Percentiles rank a stretch among this genome's conserved stretches.
phyloP scores from a whole-genome alignment of 2,113 vertebrate species.

The Urocitellus parryii region DNA sequence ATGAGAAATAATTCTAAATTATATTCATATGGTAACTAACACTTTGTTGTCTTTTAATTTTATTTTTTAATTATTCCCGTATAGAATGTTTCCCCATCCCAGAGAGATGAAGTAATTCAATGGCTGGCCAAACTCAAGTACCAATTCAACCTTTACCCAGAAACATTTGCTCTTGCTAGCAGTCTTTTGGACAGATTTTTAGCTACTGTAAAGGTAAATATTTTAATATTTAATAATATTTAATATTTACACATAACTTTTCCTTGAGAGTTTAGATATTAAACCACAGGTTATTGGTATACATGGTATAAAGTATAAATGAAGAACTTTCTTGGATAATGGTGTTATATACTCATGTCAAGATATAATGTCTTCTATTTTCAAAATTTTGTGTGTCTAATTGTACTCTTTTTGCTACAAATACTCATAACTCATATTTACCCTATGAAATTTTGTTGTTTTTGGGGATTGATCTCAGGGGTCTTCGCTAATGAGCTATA shows the following conservation, averaged over 20 bases:
- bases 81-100: constrained; percentile 97
- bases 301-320: not conserved
- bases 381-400: constrained; percentile 31
- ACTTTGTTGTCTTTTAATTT: not conserved
- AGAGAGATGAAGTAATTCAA: constrained; percentile 97
- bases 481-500: too few relatives aligned
- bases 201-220: constrained; percentile 95
- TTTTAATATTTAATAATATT: constrained; percentile 29
- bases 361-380: constrained; percentile 29
- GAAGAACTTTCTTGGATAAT: not conserved
- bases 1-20: constrained; percentile 35
- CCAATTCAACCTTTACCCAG: constrained; percentile 96
- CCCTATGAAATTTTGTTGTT: not conserved
- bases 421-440: constrained; percentile 16
- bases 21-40: constrained; percentile 31
- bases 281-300: not conserved
- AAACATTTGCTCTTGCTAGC: constrained; percentile 96
- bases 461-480: too few relatives aligned
- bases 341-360: not conserved
- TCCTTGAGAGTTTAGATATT: constrained; percentile 15
- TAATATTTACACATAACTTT: not conserved
- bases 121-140: constrained; percentile 96
- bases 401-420: not conserved
- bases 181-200: constrained; percentile 98
- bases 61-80: constrained; percentile 47